Conservation (phyloP, 2,888 invertebrate genomes). For the Lasioglossum morio region DNA sequence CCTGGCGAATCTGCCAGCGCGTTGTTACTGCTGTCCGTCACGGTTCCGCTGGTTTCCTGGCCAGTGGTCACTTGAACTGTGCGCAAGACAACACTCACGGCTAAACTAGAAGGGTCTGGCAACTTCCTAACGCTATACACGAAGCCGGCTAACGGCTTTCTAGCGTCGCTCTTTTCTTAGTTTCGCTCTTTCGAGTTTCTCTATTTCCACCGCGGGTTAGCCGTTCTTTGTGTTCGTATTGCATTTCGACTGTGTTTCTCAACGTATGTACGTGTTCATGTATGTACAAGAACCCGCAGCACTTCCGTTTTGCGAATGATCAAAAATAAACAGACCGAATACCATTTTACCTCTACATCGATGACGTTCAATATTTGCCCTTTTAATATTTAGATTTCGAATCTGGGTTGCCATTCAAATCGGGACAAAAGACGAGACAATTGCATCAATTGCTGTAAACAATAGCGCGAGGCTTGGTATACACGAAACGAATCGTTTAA, state of each 20-base stretch:
- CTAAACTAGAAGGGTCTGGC: constrained; percentile 74
- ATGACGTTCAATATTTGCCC: neutral
- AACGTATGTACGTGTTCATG: constrained; percentile 7
- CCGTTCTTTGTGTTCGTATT: neutral
- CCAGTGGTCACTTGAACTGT: constrained; percentile 78
- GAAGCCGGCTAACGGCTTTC: constrained; percentile 13
- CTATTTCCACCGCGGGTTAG: neutral
- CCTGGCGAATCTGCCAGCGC: constrained; percentile 79
- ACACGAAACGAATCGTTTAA: too few relatives aligned
- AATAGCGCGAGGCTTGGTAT: too few relatives aligned
- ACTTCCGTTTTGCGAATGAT: neutral
- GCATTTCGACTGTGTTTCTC: neutral
- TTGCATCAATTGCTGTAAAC: too few relatives aligned
- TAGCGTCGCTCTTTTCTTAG: neutral
- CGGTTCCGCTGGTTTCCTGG: constrained; percentile 66
- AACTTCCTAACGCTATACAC: constrained; percentile 48
- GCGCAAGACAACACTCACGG: constrained; percentile 79
- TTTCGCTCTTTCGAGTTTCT: neutral
- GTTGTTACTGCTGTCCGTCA: constrained; percentile 61
- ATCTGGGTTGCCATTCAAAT: too few relatives aligned
- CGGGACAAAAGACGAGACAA: too few relatives aligned
- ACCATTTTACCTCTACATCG: neutral
- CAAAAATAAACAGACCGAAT: neutral
- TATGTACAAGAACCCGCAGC: constrained; percentile 15
- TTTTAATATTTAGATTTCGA: neutral